Evolutionary conservation across 23 tunicate species (phyloP).

Genomic region (Aplidium turbinatum): DNA sequence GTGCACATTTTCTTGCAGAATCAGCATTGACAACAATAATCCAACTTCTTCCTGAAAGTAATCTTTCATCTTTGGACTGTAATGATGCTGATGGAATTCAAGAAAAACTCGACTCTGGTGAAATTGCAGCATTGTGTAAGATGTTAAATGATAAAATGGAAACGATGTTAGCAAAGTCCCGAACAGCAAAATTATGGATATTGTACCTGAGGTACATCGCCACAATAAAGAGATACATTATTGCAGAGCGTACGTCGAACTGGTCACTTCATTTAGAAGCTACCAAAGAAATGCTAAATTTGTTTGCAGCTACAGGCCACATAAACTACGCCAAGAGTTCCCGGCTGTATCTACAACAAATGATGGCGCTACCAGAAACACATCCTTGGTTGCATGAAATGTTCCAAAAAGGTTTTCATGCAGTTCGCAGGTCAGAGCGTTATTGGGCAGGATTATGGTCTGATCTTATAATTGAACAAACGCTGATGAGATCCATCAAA

Average conservation of each 20-base stretch:
- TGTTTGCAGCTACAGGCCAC: constrained; percentile 21
- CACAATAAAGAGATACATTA: neutral
- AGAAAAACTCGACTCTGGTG: no score
- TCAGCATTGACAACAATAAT: neutral
- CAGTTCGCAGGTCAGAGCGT: constrained; percentile 5
- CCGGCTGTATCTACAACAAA: neutral
- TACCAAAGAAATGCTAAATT: neutral
- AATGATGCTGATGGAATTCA: no score
- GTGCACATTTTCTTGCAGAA: neutral
- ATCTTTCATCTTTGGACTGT: no score
- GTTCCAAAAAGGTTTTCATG: neutral
- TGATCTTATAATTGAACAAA: constrained; percentile 24
- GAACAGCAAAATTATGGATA: constrained; percentile 13
- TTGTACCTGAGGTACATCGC: neutral
- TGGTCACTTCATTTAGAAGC: neutral
- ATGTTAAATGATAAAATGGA: no score
- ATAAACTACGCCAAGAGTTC: constrained; percentile 8
- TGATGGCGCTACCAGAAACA: neutral
- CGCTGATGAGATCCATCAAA: constrained; percentile 10
- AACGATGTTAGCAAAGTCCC: no score
- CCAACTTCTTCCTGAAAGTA: no score
- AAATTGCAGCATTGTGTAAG: no score
- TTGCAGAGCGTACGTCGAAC: constrained; percentile 8
- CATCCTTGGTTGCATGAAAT: constrained; percentile 3
- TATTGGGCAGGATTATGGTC: constrained; percentile 15